Evolutionary conservation across 2,113 vertebrate species (phyloP), one percentile per base, ranked within the genome.

Genomic region (Amia ocellicauda): DNA sequence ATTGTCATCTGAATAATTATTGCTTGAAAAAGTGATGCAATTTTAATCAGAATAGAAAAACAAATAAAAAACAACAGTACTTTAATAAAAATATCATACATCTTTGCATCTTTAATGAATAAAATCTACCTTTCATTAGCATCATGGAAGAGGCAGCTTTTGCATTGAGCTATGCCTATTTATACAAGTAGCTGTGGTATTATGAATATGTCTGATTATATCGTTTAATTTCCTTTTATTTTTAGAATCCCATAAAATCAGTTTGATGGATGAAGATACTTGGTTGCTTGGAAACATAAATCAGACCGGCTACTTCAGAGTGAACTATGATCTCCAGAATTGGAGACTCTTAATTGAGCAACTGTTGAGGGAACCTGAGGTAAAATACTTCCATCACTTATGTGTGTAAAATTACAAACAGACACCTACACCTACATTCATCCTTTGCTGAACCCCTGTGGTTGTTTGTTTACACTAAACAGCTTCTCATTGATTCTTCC

Each of bases 251-350:
- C 95, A 97, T 78, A 86, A 78, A 78, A 86, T 96, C 76, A 79
- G 84, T 58, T 77, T 76, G 70, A 84, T 95, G 73, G 88, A 89
- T 31, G 90, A 92, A 50, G 85, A 78, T 72, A 91, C 58, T 45
- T 99, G 97, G 97, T 80, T 99, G 69, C 82, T 99, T 14, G 97
- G 93, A 50, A 99, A 99, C 80, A 92, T 99, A 78, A 97, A 98
- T 81, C 97, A 99, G 84, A 97, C 93, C 0, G 95, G 95, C 4
- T 99, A 99, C 82, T 98, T 98, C 68, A 88, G 97, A 66, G 94
- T 99, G 80, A 99, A 99, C 88, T 99, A 98, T 58, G 95, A 99
- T 86, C 85, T 93, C 59, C 91, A 90, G 70, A 99, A 99, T 78
- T 99, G 97, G 97, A 95, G 84, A 66, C 83, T 97, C 69, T 78